phyloP scores from a whole-genome alignment of 2,113 vertebrate genomes.

The Petroica traversi region DNA sequence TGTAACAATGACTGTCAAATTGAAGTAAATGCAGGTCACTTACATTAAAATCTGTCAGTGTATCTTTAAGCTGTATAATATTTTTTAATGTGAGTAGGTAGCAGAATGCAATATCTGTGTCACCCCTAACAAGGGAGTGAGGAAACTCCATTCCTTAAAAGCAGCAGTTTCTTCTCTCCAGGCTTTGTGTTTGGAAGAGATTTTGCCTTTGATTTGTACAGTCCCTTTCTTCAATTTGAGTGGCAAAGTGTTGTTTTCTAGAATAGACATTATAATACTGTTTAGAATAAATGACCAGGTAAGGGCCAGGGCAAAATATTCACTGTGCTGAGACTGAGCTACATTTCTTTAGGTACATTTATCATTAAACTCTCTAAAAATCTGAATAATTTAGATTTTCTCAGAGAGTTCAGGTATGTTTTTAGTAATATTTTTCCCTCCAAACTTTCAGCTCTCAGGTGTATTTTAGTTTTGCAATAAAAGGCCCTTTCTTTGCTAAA shows the following conservation, averaged over 20 bases:
- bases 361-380: not conserved
- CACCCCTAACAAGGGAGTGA: rapidly evolving
- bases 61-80: not conserved
- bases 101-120: not conserved
- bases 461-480: not conserved
- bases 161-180: not conserved
- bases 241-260: not conserved
- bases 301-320: not conserved
- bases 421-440: not conserved
- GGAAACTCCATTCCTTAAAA: not conserved
- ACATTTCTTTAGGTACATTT: not conserved
- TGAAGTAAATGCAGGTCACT: not conserved
- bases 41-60: not conserved
- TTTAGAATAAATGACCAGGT: not conserved
- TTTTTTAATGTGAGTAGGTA: not conserved
- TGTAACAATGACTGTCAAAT: not conserved
- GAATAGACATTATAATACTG: not conserved
- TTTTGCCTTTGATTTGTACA: not conserved
- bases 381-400: not conserved
- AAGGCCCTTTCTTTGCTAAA: not conserved
- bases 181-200: not conserved
- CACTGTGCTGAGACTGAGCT: not conserved
- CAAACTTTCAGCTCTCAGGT: not conserved
- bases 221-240: not conserved
- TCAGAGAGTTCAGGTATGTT: not conserved